A percentile compares a stretch with the other conserved stretches of the same genome.
phyloP scores from a whole-genome alignment of 2,888 invertebrate genomes.

The Latrodectus elegans region DNA sequence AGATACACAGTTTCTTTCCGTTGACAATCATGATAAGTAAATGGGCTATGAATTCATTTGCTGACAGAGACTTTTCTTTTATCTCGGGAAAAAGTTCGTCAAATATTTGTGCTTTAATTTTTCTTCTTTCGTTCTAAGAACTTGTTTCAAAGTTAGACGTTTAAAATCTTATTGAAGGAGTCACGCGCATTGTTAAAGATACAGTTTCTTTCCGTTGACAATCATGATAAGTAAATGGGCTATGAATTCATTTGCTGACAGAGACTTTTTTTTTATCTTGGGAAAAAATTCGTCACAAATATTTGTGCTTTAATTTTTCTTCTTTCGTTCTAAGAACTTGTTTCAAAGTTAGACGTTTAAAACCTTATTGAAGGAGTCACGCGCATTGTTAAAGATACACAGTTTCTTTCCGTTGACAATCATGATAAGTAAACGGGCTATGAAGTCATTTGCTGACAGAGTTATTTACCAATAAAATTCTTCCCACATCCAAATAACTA shows the following conservation, averaged over 20 bases:
- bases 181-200: not conserved
- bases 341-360: not conserved
- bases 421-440: not conserved
- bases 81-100: no score
- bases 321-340: no score
- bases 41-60: constrained; percentile 29
- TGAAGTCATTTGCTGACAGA: constrained; percentile 57
- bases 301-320: no score
- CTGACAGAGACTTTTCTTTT: no score
- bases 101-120: no score
- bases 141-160: not conserved
- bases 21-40: not conserved
- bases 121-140: no score
- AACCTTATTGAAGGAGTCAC: not conserved
- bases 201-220: not conserved
- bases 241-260: constrained; percentile 50
- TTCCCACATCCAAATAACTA: constrained; percentile 39
- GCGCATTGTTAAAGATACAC: not conserved
- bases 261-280: no score
- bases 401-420: not conserved
- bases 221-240: not conserved
- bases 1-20: not conserved
- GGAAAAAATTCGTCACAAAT: no score
- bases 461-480: constrained; percentile 63
- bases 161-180: not conserved